Base-by-base conservation (phyloP, 2,113 vertebrate genomes). In the Menidia beryllina region DNA sequence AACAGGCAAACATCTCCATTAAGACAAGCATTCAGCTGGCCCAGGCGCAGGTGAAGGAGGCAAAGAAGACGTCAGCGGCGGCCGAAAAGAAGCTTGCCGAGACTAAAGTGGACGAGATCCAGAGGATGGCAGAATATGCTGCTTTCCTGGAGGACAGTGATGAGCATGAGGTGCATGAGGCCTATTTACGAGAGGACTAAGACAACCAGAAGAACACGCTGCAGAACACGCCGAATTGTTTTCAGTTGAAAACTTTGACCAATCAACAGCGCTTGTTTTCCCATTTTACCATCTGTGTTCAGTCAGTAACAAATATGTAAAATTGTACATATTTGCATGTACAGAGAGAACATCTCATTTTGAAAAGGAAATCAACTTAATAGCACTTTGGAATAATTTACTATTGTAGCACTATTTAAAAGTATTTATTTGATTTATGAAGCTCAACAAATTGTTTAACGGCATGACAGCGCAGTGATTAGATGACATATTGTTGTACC, bases 21-120 rank as follows among this genome's bases (percentile, higher is more conserved):
- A 94, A 91, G 19, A 95, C 90, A 57, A 95, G 96, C 76, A 89
- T 99, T 20, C 94, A 97, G 87, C 83, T 96, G 60, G 93, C 96
- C 25, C 95, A 95, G 58, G 88, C 88, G 0, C 97, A 97, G 69
- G 93, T 98, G 65, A 93, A 96, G 26, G 96, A 97, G 52, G 93
- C 94, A 0, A 88, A 87, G 34, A 94, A 94, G 86, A 87, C 95
- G 47, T 95, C 94, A 1, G 87, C 85, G 59, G 95, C 94, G 27
- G 97, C 96, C 0, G 95, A 99, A 63, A 95, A 92, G 74, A 96
- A 95, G 81, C 56, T 99, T 82, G 95, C 96, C 0, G 96, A 98
- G 84, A 93, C 91, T 2, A 96, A 99, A 89, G 96, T 94, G 0
- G 95, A 94, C 14, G 94, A 94, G 81, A 94, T 94, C 77, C 91